A percentile compares a stretch with the other conserved stretches of the same genome.
Conservation (phyloP, 2,113 vertebrate genomes). For the Sturnus vulgaris region DNA sequence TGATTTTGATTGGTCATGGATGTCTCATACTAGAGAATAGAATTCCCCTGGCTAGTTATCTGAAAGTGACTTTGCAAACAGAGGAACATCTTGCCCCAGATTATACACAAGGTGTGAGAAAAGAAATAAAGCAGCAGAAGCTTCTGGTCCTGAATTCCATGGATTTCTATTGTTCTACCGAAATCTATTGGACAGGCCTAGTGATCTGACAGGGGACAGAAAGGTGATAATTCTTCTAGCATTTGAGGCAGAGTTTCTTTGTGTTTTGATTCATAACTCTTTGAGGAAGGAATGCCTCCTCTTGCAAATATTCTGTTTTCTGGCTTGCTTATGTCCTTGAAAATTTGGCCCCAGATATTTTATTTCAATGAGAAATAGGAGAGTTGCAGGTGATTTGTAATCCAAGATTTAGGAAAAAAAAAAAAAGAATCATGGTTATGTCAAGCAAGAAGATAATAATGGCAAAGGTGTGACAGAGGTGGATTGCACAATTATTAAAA, state of each 20-base stretch:
- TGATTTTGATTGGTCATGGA: background rate
- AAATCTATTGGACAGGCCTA: background rate
- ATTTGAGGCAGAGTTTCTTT: background rate
- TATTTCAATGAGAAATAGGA: background rate
- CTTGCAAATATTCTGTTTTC: background rate
- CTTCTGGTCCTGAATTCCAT: background rate
- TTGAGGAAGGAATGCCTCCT: background rate
- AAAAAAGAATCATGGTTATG: background rate
- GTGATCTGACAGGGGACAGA: background rate
- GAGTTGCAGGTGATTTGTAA: background rate
- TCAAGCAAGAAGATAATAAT: background rate
- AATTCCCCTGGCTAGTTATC: background rate
- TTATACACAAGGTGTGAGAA: background rate
- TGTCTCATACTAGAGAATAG: background rate
- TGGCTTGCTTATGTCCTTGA: background rate
- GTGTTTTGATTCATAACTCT: background rate
- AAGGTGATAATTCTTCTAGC: background rate
- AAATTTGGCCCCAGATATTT: background rate
- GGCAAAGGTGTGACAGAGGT: background rate
- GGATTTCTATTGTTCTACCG: background rate
- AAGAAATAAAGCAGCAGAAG: background rate
- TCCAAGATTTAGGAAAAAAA: background rate
- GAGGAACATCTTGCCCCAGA: background rate
- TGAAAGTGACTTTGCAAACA: background rate
- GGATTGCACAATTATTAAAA: background rate